phyloP scores from a whole-genome alignment of 2,113 vertebrate genomes.

The Platichthys stellatus region DNA sequence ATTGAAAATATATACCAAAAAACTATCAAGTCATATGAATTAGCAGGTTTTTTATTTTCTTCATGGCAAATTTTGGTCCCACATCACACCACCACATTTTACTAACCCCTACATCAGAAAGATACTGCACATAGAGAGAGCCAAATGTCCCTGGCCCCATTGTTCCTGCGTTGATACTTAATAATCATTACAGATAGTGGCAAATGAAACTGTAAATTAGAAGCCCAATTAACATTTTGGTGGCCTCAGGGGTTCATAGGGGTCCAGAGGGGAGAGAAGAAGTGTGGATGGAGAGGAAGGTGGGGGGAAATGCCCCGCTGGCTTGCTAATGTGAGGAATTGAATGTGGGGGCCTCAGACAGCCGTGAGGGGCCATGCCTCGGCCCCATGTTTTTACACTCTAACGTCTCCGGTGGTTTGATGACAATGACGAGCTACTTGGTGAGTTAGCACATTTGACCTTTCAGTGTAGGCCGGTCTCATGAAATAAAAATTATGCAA shows the following conservation, averaged over 20 bases:
- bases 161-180: conserved; percentile 57
- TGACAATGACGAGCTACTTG: conserved; percentile 22
- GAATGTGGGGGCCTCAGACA: conserved; percentile 47
- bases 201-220: conserved; percentile 76
- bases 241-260: conserved; percentile 48
- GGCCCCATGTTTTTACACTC: conserved; percentile 35
- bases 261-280: conserved; percentile 41
- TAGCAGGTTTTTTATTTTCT: neutral
- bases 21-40: neutral
- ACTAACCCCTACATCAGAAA: conserved; percentile 21
- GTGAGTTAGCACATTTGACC: conserved; percentile 49
- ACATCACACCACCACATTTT: neutral
- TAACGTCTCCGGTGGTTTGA: conserved; percentile 37
- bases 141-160: conserved; percentile 41
- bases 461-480: conserved; percentile 13
- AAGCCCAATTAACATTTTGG: conserved; percentile 75
- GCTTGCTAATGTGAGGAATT: conserved; percentile 63
- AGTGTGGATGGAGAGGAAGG: conserved; percentile 27
- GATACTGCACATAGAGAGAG: conserved; percentile 14
- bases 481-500: conserved; percentile 26
- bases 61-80: neutral
- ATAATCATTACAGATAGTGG: conserved; percentile 66
- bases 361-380: conserved; percentile 42
- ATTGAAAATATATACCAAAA: neutral
- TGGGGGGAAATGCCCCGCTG: conserved; percentile 46